Evolutionary conservation across 2,113 vertebrate species (phyloP).

Genomic region (Cathartes aura): DNA sequence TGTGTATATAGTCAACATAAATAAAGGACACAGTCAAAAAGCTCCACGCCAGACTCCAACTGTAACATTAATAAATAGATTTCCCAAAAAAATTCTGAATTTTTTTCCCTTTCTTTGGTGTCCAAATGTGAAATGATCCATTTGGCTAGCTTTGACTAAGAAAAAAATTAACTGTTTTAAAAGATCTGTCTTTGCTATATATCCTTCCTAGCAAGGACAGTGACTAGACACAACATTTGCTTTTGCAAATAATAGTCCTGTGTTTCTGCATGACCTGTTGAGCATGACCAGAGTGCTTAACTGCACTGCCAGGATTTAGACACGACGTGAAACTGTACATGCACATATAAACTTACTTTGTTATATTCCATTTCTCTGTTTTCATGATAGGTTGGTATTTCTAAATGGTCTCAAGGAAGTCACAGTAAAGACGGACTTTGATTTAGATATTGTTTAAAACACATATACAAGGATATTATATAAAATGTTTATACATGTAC

Average conservation of each 20-base stretch:
- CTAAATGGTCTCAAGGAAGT: not conserved
- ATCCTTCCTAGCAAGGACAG: not conserved
- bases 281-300: not conserved
- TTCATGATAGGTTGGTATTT: not conserved
- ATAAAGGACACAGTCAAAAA: not conserved
- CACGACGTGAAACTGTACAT: fast-evolving
- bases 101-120: not conserved
- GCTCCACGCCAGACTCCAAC: not conserved
- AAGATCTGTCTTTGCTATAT: not conserved
- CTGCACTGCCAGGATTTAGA: not conserved
- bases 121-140: not conserved
- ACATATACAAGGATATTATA: not conserved
- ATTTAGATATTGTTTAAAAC: not conserved
- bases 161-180: not conserved
- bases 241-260: not conserved
- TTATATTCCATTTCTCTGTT: not conserved
- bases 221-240: not conserved
- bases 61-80: not conserved
- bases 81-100: not conserved
- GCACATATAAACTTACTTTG: not conserved
- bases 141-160: not conserved
- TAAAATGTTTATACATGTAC: not conserved
- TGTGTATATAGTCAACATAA: not conserved
- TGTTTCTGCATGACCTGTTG: not conserved
- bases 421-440: not conserved